Conservation (phyloP, 2,113 vertebrate genomes). For the Sorex fumeus region DNA sequence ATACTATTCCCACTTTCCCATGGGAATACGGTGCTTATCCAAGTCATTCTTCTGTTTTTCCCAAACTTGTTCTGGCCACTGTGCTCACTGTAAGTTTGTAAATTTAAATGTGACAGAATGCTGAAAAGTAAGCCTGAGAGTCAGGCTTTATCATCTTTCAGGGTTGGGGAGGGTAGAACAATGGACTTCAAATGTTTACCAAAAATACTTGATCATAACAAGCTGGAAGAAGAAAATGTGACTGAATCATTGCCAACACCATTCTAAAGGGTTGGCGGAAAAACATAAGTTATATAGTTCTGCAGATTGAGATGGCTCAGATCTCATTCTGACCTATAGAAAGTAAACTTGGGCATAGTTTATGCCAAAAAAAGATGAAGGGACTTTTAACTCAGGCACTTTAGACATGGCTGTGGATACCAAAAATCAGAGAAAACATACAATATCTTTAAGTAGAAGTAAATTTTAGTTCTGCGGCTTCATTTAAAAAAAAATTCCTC, state of each 20-base stretch:
- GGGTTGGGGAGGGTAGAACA: not conserved
- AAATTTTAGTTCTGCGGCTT: constrained; percentile 14
- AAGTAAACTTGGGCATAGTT: not conserved
- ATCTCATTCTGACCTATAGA: not conserved
- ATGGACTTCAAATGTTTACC: not conserved
- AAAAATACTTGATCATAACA: constrained; percentile 9
- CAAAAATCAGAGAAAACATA: not conserved
- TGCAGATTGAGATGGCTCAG: not conserved
- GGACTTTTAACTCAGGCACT: not conserved
- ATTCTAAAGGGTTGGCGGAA: not conserved
- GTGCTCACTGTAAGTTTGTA: not conserved
- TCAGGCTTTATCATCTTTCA: too few species aligned
- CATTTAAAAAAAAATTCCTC: not conserved
- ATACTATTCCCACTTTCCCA: not conserved
- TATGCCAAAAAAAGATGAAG: not conserved
- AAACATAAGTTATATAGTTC: constrained; percentile 12
- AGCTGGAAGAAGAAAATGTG: not conserved
- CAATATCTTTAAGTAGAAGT: constrained; percentile 24
- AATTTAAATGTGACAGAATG: constrained; percentile 44
- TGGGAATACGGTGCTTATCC: not conserved
- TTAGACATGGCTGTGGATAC: not conserved
- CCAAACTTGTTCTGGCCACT: not conserved
- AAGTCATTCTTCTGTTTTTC: not conserved
- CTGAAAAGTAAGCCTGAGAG: not conserved
- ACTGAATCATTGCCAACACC: not conserved